Base-by-base conservation (phyloP, 2,888 invertebrate species). In the Capitulum mitella region DNA sequence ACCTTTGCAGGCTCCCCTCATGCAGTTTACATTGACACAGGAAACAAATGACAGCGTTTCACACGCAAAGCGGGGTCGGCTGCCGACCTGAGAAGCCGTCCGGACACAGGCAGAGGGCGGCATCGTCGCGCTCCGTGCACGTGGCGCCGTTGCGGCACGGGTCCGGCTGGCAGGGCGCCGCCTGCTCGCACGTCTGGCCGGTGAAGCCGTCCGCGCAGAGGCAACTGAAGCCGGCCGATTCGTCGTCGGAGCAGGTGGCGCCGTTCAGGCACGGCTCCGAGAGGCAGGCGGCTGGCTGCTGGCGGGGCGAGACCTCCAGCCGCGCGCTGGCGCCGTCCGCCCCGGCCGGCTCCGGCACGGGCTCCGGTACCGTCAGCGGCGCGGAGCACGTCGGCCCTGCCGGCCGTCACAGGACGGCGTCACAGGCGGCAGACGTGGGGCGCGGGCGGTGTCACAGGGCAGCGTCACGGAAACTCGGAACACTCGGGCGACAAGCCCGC, bases 61-160 rank as follows among this genome's bases (percentile, higher is more conserved):
- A n/a, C n/a, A n/a, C n/a, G n/a, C n/a, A n/a, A n/a, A n/a, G n/a
- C n/a, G n/a, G n/a, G n/a, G n/a, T n/a, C n/a, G n/a, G n/a, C n/a
- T n/a, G n/a, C n/a, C 26, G 26, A 70, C 70, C 70, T 26, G 70
- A 70, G 70, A 26, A 70, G 1, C 70, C 70, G 26, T 37, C 37
- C 26, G 26, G 40, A 26, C 70, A 70, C 26, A 8, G 37, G 40
- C 70, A 70, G 40, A 40, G 40, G 26, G 70, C 26, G 40, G 70
- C 6, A 10, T 8, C 70, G 37, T 26, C 40, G 70, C 19, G 5
- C 37, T 97, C 97, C 12, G 92, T 92, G 86, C 97, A 97, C 82
- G 89, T 89, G 51, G 95, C 95, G 82, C 91, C 92, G 79, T 92
- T 92, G 84, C 90, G 90, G 85, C 97, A 97, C 0, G 95, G 94